Conservation (phyloP, 2,888 invertebrate species). For the Yponomeuta plumbellus region DNA sequence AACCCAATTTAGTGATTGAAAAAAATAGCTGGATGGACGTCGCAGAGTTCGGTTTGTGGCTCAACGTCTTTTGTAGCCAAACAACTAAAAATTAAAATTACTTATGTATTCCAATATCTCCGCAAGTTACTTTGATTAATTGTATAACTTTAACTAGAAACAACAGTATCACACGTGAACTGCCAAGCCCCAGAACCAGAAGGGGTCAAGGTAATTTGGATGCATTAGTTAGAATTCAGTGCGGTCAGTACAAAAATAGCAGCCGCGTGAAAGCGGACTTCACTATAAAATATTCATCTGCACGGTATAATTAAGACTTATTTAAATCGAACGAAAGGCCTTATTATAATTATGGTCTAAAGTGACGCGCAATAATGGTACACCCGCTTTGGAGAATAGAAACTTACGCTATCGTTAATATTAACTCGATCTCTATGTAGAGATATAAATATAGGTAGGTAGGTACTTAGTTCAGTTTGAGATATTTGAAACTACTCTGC, state of each 20-base stretch:
- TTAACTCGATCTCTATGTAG: not conserved
- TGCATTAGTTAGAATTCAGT: conserved; percentile 28
- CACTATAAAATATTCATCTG: conserved; percentile 46
- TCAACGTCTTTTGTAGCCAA: not conserved
- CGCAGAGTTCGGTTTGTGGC: not conserved
- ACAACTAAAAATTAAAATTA: too few relatives aligned
- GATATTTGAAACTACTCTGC: not conserved
- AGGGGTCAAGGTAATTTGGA: not conserved
- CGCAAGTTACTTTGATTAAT: not conserved
- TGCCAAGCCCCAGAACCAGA: too few relatives aligned
- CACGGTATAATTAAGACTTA: conserved; percentile 48
- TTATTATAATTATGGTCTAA: conserved; percentile 12
- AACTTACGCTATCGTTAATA: not conserved
- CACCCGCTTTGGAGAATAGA: conserved; percentile 5
- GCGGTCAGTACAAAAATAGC: conserved; percentile 59
- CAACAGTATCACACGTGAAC: too few relatives aligned
- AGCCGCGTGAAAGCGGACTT: conserved; percentile 40
- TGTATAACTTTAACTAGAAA: too few relatives aligned
- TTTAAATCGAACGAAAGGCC: conserved; percentile 8
- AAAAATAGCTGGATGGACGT: not conserved
- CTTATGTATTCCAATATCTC: not conserved
- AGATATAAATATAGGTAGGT: not conserved
- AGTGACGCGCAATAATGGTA: conserved; percentile 2
- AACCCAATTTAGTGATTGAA: too few relatives aligned
- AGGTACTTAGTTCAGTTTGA: not conserved